These are phyloP conservation scores for Epiblema foenella DNA, from an alignment of 2,888 invertebrate genomes.

Conservation along the genomic window DNA sequence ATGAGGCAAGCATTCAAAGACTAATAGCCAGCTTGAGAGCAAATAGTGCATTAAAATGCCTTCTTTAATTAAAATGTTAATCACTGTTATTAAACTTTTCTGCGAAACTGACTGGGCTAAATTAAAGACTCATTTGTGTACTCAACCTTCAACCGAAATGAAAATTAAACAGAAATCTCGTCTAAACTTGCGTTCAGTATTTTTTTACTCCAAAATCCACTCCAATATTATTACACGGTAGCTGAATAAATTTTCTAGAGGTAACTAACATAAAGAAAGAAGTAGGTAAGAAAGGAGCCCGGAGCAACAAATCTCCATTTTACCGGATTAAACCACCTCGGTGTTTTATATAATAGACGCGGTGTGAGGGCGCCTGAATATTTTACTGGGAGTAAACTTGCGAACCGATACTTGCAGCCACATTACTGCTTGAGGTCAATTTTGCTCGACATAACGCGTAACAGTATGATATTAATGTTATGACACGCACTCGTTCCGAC, in stretches of 20 bases:
- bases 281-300: slow-evolving; percentile 58
- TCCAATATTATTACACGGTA: slow-evolving; percentile 44
- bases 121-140: slow-evolving; percentile 40
- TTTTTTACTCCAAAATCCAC: slow-evolving; percentile 42
- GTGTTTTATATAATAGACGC: slow-evolving; percentile 67
- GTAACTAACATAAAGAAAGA: slow-evolving; percentile 67
- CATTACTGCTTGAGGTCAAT: slow-evolving; percentile 27
- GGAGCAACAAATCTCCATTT: slow-evolving; percentile 74
- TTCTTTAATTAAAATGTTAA: slow-evolving; percentile 25
- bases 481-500: neutral
- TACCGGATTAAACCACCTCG: slow-evolving; percentile 71
- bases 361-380: slow-evolving; percentile 61
- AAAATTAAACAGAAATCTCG: slow-evolving; percentile 53
- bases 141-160: slow-evolving; percentile 47
- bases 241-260: slow-evolving; percentile 62
- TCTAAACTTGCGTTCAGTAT: slow-evolving; percentile 32
- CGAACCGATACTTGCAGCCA: slow-evolving; percentile 41
- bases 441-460: neutral
- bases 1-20: no score
- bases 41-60: no score
- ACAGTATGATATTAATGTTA: neutral
- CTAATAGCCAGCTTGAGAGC: no score
- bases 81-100: slow-evolving; percentile 21
- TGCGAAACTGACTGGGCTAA: slow-evolving; percentile 15
- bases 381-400: slow-evolving; percentile 59